Base-by-base conservation (phyloP, 2,797 vertebrate genomes). In the Xyrichtys novacula region DNA sequence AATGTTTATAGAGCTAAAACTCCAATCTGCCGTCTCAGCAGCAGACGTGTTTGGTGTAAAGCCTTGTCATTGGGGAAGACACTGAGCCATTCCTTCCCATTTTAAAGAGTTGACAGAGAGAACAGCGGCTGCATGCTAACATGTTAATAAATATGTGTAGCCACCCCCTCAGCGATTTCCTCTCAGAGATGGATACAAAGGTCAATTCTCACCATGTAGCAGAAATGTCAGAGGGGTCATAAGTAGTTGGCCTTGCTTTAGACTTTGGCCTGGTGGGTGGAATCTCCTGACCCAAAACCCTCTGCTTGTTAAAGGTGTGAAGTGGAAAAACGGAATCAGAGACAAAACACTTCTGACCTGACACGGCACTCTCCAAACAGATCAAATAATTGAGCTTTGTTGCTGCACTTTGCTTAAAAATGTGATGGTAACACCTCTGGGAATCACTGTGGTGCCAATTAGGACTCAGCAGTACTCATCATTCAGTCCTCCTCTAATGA, bases 91-190 rank as follows among this genome's bases (percentile, higher is more conserved):
- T 55, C 29, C 48, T 60, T 31, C 22, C 49, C 22, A 61, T 71
- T 36, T 56, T 60, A 63, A 68, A 74, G 40, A 59, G 49, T 26
- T 53, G 19, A 7, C 17, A 29, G n/a, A 4, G 57, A 56, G 43
- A 67, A 22, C 39, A 53, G 31, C 39, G 43, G 44, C 55, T 83
- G 60, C 66, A 83, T 63, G 62, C 52, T 19, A 80, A 76, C 5
- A 48, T 76, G 15, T 38, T 47, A 10, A 80, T 81, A 48, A 62
- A 59, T 61, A 68, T 62, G 59, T 46, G 31, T 2, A 26, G 26
- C 61, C 66, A 62, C 38, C 16, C 28, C 29, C 64, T 7, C n/a
- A 29, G 12, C 7, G 8, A 55, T 23, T 46, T 53, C 31, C 28
- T 50, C 31, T 64, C 17, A 36, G 20, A 25, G 40, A 10, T 8